These are phyloP conservation scores for Moxostoma hubbsi DNA, from an alignment of 2,797 vertebrate species.

Conservation along the genomic window DNA sequence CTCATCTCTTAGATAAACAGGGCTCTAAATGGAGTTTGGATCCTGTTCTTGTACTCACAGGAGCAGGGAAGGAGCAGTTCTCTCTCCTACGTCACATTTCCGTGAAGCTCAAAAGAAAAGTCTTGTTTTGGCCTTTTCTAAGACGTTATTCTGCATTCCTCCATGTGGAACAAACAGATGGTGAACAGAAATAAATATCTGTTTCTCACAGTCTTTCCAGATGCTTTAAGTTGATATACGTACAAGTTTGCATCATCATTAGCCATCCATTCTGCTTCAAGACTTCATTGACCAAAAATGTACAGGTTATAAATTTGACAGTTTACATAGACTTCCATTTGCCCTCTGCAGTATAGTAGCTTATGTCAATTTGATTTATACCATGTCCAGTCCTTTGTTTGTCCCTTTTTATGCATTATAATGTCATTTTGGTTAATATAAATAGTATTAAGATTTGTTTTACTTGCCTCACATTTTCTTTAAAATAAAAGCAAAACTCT, in stretches of 20 bases:
- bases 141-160: slow-evolving; percentile 61
- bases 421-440: background rate
- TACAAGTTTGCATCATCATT: slow-evolving; percentile 41
- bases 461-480: no score
- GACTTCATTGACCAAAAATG: slow-evolving; percentile 64
- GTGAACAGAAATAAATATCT: slow-evolving; percentile 71
- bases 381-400: background rate
- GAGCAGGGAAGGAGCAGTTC: slow-evolving; percentile 68
- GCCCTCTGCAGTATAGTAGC: slow-evolving; percentile 30
- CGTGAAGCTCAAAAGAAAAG: slow-evolving; percentile 66
- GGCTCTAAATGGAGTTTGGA: slow-evolving; percentile 82
- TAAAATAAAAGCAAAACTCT: no score
- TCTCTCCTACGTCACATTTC: slow-evolving; percentile 65
- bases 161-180: slow-evolving; percentile 77
- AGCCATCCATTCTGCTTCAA: slow-evolving; percentile 38
- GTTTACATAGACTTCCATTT: slow-evolving; percentile 8
- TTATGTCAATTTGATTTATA: background rate
- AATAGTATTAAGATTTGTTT: background rate
- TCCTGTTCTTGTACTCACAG: slow-evolving; percentile 67
- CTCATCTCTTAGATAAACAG: slow-evolving; percentile 97
- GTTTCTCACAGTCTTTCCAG: slow-evolving; percentile 68
- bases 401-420: background rate
- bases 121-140: slow-evolving; percentile 72
- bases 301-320: slow-evolving; percentile 33
- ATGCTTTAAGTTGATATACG: slow-evolving; percentile 52